Evolutionary conservation across 1,140 invertebrate species (phyloP).

Genomic region (Cryptotermes secundus): DNA sequence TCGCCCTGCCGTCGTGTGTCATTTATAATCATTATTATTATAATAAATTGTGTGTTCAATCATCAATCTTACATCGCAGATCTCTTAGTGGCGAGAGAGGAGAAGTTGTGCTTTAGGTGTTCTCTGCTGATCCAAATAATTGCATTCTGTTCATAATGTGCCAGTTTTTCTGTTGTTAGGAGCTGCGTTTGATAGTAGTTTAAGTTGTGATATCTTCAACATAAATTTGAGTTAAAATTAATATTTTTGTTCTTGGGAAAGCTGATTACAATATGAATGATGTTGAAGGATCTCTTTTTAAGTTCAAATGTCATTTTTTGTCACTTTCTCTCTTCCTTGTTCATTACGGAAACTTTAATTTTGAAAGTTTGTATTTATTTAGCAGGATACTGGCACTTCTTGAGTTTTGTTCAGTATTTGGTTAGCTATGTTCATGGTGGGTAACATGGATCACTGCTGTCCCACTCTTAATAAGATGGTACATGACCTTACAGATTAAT

Average conservation of each 20-base stretch:
- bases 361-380: not conserved
- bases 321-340: not conserved
- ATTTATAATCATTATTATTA: slow-evolving; percentile 15
- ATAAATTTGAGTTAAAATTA: not conserved
- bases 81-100: slow-evolving; percentile 13
- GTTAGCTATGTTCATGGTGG: not conserved
- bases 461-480: no score
- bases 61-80: slow-evolving; percentile 6
- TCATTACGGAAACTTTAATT: not conserved
- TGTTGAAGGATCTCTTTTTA: slow-evolving; percentile 6
- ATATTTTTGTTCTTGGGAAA: not conserved
- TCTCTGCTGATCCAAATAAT: slow-evolving; percentile 6
- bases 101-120: slow-evolving; percentile 12
- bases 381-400: not conserved
- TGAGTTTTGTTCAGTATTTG: not conserved
- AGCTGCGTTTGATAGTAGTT: not conserved
- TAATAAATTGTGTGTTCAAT: slow-evolving; percentile 9
- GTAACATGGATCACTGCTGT: not conserved
- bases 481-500: no score
- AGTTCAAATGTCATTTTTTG: not conserved
- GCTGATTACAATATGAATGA: not conserved
- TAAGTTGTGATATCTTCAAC: not conserved
- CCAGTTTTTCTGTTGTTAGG: not conserved
- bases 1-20: not conserved
- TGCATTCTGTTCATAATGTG: not conserved